Conservation (phyloP, 2,797 vertebrate species). For the Phoebastria nigripes region DNA sequence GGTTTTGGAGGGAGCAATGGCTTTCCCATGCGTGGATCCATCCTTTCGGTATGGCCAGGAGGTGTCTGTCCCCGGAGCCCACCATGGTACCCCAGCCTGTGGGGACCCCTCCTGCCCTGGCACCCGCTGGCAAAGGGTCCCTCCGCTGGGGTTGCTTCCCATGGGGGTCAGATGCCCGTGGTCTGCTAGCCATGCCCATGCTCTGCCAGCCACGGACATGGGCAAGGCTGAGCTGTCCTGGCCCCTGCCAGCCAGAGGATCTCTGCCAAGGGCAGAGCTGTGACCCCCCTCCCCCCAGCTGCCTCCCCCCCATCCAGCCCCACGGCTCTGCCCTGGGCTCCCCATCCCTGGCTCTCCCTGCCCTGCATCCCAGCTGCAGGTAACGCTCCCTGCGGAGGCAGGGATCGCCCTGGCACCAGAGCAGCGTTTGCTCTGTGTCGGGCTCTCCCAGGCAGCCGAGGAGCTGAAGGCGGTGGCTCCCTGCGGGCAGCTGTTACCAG, state of each 20-base stretch:
- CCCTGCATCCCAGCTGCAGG: not conserved
- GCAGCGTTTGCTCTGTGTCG: not conserved
- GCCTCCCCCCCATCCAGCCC: not conserved
- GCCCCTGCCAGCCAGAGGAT: not conserved
- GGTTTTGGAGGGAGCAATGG: not conserved
- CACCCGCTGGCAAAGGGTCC: not conserved
- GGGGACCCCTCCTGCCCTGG: not conserved
- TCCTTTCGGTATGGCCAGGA: fast-evolving
- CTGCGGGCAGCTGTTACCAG: constrained; percentile 42
- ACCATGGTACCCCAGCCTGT: not conserved
- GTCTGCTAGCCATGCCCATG: not conserved
- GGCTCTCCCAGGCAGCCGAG: not conserved
- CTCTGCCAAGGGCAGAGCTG: not conserved
- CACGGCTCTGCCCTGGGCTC: not conserved
- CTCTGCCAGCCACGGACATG: not conserved
- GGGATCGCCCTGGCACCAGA: not conserved
- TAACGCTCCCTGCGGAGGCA: not conserved
- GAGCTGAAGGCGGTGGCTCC: not conserved
- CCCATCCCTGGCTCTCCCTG: not conserved
- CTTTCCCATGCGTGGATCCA: fast-evolving
- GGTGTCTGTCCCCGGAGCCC: not conserved
- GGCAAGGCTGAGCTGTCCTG: not conserved
- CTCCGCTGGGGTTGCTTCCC: not conserved
- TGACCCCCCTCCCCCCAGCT: not conserved
- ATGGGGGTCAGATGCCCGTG: not conserved